Evolutionary conservation across 2,888 invertebrate genomes (phyloP), one percentile per base, ranked within the genome.

Genomic region (Rhingia campestris): DNA sequence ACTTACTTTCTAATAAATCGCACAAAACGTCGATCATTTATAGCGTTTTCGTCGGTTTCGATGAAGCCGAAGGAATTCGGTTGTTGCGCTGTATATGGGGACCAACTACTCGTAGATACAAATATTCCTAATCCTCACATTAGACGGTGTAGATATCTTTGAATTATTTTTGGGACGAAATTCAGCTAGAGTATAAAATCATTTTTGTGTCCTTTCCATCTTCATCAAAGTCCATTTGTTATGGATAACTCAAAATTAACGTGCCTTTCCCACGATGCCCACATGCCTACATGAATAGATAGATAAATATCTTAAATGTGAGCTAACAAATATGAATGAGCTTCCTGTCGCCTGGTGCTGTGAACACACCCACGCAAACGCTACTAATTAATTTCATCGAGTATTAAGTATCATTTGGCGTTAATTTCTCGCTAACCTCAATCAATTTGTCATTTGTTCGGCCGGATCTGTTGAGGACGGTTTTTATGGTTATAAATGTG

Each of bases 391-490:
- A 81, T 81, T 81, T 72, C 75, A 66, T 70, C 47, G 76, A 76
- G 75, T 81, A 81, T 81, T 72, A 76, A 76, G 49, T 72, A 64
- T 81, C 70, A 49, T 70, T 67, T 72, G 59, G 70, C 70, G 70
- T 72, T 72, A 76, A 76, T 76, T 70, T 76, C 64, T 54, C 47
- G 64, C 64, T 53, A 66, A 72, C 76, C 70, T 56, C 61, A 72
- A 76, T 45, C 66, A 76, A 81, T 81, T 81, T 81, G 81, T 81
- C 81, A 72, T 66, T 64, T 76, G 22, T 54, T 70, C 45, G 41
- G 74, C 56, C 61, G 49, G 61, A 74, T 67, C 47, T 56, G 66
- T 49, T 80, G 41, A 67, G 59, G 56, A 51, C 72, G 61, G 61
- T 66, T 41, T 22, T 76, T 66, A 66, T 67, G 76, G 49, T 61